phyloP scores from a whole-genome alignment of 2,888 invertebrate species.

The Tanypteryx hageni region DNA sequence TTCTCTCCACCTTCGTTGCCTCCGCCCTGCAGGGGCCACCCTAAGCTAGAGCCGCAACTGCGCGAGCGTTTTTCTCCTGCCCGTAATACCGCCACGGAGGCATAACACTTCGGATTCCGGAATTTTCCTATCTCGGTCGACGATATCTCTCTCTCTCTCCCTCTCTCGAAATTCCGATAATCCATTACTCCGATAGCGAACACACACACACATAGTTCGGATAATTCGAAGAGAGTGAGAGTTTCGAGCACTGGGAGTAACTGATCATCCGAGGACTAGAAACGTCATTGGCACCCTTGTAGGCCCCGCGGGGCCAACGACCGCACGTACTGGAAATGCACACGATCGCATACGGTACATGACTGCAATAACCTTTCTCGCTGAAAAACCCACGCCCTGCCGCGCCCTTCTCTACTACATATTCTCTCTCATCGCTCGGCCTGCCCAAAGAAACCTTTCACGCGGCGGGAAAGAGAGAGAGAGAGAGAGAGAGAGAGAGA shows the following conservation, averaged over 20 bases:
- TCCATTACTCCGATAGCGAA: too few relatives aligned
- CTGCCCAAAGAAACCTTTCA: slow-evolving; percentile 11
- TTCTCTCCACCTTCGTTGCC: neutral
- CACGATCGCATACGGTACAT: neutral
- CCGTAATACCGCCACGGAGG: neutral
- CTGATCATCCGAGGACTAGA: neutral
- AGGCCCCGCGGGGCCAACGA: neutral
- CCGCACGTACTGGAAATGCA: neutral
- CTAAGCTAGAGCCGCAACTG: neutral
- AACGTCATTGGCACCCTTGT: neutral
- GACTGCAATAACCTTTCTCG: slow-evolving; percentile 10
- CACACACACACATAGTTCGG: too few relatives aligned
- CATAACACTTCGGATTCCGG: neutral
- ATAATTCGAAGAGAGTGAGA: neutral
- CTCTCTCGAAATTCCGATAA: neutral
- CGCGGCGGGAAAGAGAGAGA: neutral
- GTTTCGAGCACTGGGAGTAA: neutral
- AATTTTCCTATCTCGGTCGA: neutral
- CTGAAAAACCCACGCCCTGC: neutral
- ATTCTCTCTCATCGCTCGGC: neutral
- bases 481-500: neutral
- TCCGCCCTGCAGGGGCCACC: neutral
- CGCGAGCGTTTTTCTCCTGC: neutral
- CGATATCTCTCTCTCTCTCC: neutral
- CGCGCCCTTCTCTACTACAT: slow-evolving; percentile 7